Conservation (phyloP, 2,888 invertebrate genomes). For the Noctua pronuba region DNA sequence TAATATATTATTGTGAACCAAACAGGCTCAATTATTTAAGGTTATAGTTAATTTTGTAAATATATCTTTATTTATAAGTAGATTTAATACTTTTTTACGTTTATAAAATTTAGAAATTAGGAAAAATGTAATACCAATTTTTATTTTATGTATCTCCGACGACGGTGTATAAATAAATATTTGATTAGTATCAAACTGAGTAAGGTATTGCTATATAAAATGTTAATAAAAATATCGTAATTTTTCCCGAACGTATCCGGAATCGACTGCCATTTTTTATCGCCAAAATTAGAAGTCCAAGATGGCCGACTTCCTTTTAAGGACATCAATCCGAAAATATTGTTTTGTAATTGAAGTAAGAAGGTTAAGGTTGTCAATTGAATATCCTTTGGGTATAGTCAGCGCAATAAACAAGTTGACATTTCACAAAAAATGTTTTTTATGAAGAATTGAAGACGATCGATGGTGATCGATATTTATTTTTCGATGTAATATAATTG, state of each 20-base stretch:
- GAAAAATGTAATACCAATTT: neutral
- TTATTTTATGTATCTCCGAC: neutral
- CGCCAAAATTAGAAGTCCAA: slow-evolving; percentile 29
- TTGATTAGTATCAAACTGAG: slow-evolving; percentile 29
- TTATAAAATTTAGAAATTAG: slow-evolving; percentile 1
- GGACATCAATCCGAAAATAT: neutral
- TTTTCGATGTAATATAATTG: neutral
- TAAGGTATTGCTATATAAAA: slow-evolving; percentile 40
- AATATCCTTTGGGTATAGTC: slow-evolving; percentile 4
- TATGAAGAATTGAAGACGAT: neutral
- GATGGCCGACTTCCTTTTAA: slow-evolving; percentile 36
- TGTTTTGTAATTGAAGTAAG: neutral
- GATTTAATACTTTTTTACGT: slow-evolving; percentile 32
- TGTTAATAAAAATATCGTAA: slow-evolving; percentile 42
- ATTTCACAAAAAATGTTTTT: slow-evolving; percentile 42
- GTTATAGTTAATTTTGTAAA: slow-evolving; percentile 58
- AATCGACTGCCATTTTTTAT: slow-evolving; percentile 44
- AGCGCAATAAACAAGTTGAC: slow-evolving; percentile 35
- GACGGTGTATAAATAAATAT: neutral
- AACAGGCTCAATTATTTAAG: slow-evolving; percentile 48
- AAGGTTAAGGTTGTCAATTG: slow-evolving; percentile 1
- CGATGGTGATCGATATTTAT: neutral
- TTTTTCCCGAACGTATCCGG: slow-evolving; percentile 25
- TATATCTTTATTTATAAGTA: slow-evolving; percentile 50
- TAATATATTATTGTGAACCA: slow-evolving; percentile 32